Evolutionary conservation across 2,797 vertebrate species (phyloP), one percentile per base, ranked within the genome.

Genomic region (Ptychadena robeensis): DNA sequence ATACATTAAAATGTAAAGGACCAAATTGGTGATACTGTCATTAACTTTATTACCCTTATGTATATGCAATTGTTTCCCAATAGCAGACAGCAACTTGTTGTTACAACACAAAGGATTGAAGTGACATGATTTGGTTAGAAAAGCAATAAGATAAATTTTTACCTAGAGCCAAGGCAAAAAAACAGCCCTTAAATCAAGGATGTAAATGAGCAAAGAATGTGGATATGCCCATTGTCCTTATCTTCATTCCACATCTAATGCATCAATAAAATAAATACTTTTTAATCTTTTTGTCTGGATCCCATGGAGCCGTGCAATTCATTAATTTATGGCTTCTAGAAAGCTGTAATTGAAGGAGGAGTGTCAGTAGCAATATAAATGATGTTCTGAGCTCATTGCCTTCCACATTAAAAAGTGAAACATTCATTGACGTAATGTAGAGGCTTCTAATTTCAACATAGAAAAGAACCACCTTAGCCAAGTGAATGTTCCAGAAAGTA

Each of bases 341-440:
- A 28, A 61, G 59, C 59, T 25, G 59, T 61, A 28, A 61, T 61
- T 61, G 59, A 61, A 12, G 59, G 59, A 25, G 27, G 59, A 61
- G 59, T 61, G 59, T 61, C 59, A 61, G 59, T 9, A 28, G n/a
- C 9, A 11, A 61, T 61, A 61, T 61, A 61, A 61, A 61, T 61
- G 27, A 61, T 61, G 59, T 61, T 61, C 59, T 11, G 10, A 61
- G 59, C 27, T 61, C 10, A n/a, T 28, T 61, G 59, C 59, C 59
- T 61, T 27, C 25, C 27, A 28, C 59, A 61, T 61, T 61, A 61
- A 61, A 61, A 61, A 27, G 59, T 61, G 59, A 61, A 4, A 61
- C 25, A 61, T 25, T 61, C n/a, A 61, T 61, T 28, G 25, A 61
- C 28, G 59, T 61, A 12, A 61, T 61, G 27, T 61, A 61, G 59